Evolutionary conservation across 2,113 vertebrate species (phyloP).

Genomic region (Neoarius graeffei): DNA sequence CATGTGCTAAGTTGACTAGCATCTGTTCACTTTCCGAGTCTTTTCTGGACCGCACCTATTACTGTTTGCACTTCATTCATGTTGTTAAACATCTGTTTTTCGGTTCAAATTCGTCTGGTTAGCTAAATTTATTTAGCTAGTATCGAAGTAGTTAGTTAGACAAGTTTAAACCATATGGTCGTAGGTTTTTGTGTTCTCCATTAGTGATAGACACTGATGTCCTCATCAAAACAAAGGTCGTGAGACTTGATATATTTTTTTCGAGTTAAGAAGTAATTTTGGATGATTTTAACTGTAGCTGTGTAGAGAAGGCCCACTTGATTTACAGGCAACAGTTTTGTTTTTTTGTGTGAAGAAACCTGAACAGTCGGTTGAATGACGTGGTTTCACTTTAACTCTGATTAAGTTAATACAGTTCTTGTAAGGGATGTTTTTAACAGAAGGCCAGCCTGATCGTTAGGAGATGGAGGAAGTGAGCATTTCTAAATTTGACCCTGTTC

Average conservation of each 20-base stretch:
- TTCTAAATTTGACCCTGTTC: not conserved
- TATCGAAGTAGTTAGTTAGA: too few species aligned
- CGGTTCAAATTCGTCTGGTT: not conserved
- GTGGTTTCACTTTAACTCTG: too few species aligned
- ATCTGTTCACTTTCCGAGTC: not conserved
- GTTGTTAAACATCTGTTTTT: not conserved
- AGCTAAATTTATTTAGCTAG: not conserved
- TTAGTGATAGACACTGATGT: too few species aligned
- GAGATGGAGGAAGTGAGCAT: not conserved
- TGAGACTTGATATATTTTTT: not conserved
- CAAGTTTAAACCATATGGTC: too few species aligned
- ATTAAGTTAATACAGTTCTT: not conserved
- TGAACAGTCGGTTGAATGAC: too few species aligned
- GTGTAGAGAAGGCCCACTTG: not conserved
- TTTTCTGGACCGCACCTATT: not conserved
- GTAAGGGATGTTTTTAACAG: too few species aligned
- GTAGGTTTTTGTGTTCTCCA: too few species aligned
- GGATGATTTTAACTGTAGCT: not conserved
- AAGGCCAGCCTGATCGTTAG: not conserved
- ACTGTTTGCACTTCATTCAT: not conserved
- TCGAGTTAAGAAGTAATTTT: not conserved
- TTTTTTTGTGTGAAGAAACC: too few species aligned
- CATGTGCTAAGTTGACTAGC: not conserved
- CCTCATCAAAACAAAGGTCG: too few species aligned
- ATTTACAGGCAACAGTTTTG: too few species aligned